These are phyloP conservation scores for Semnornis frantzii DNA, from an alignment of 2,113 vertebrate species.

Conservation along the genomic window DNA sequence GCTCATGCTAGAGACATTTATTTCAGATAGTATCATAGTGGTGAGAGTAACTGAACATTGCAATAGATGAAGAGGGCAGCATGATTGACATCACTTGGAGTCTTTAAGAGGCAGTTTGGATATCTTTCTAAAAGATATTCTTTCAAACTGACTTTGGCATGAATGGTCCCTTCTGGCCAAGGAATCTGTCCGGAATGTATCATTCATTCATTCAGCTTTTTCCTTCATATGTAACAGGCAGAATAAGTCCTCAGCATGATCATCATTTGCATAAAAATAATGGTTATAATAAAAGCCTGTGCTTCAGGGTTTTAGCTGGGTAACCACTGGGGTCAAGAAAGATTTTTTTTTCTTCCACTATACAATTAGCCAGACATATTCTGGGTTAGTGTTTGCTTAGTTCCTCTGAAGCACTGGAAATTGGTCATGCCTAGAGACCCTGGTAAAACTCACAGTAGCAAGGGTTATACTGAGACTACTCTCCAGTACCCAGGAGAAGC, in stretches of 20 bases:
- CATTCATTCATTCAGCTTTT: slow-evolving; percentile 32
- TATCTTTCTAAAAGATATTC: slow-evolving; percentile 30
- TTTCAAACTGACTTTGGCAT: slow-evolving; percentile 30
- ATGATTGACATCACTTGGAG: neutral
- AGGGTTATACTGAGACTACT: neutral
- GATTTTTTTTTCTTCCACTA: neutral
- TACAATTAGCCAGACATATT: slow-evolving; percentile 39
- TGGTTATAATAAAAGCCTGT: slow-evolving; percentile 37
- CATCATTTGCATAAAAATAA: slow-evolving; percentile 57
- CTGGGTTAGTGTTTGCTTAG: slow-evolving; percentile 2
- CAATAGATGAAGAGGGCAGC: neutral
- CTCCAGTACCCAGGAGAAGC: neutral
- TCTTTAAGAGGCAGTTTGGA: slow-evolving; percentile 7
- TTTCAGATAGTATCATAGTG: neutral
- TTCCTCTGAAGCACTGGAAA: slow-evolving; percentile 25
- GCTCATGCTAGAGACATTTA: neutral
- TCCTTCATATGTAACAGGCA: slow-evolving; percentile 34
- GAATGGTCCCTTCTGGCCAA: slow-evolving; percentile 41
- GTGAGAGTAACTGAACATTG: neutral
- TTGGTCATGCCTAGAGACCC: neutral
- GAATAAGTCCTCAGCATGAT: slow-evolving; percentile 43
- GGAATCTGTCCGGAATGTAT: slow-evolving; percentile 34
- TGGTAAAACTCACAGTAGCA: neutral
- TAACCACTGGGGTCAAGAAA: slow-evolving; percentile 29
- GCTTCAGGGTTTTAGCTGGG: slow-evolving; percentile 42